Base-by-base conservation (phyloP, 2,888 invertebrate species). In the Biston betularia region DNA sequence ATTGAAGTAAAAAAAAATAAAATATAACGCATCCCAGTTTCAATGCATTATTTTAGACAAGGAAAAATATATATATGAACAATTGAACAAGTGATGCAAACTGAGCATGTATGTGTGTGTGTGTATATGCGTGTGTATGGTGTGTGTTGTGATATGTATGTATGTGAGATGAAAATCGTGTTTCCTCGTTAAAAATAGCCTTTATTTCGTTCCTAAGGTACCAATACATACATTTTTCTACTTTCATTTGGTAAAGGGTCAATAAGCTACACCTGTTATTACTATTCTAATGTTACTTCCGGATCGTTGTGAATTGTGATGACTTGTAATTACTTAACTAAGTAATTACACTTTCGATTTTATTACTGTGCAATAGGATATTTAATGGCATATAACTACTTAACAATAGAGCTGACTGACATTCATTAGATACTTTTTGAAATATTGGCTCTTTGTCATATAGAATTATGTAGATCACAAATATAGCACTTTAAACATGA, bases 331-430 rank as follows among this genome's bases (percentile, higher is more conserved):
- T 50, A 50, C 50, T 50, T 50, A 50, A 35, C 50, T 50, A 35
- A 50, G 50, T 50, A 50, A 50, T 35, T 35, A 50, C 49, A 7
- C 35, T 35, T 34, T 35, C 35, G 35, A 50, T 50, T 50, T 50
- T n/a, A 50, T 50, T 50, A 50, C 24, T 6, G 1, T 8, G 11
- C 24, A 24, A 48, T 35, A 35, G n/a, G 33, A n/a, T 34, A 35
- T 50, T 1, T 50, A 35, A 50, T 35, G 9, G 48, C 11, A 11
- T 48, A 24, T 24, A 24, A 24, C 24, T 24, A 24, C 24, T 24
- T 24, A 24, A 48, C 0, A 48, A 33, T 33, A 24, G 48, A 35
- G 50, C 34, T 50, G 35, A 9, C 34, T 50, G 35, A 9, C 50
- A 14, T 34, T 2, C 14, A 50, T 50, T 50, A 50, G 8, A 9